Evolutionary conservation across 1,140 invertebrate genomes (phyloP), one percentile per base, ranked within the genome.

Genomic region (Linepithema humile): DNA sequence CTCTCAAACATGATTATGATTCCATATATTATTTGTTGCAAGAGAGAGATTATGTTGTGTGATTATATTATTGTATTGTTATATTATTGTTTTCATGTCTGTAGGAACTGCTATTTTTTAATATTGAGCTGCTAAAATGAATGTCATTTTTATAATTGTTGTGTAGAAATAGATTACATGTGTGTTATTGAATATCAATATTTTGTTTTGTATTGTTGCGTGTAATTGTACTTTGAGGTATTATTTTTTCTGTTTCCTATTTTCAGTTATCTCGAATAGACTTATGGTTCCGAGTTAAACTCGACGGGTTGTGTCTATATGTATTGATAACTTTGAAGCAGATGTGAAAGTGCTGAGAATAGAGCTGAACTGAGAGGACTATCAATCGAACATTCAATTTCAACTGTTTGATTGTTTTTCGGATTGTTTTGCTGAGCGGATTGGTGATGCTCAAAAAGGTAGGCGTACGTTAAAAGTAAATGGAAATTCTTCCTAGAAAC

Each of bases 371-470:
- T 17, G 45, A 17, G 3, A 0, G 48, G 2, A 50, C 20, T 32
- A 23, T 69, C 64, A 70, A 80, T 70, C 48, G 32, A 80, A 80
- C 26, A 69, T 80, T 80, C 48, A 80, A 80, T 80, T 80, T 70
- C n/a, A 32, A 78, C 62, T 26, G 64, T 69, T 69, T 57, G 17
- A 80, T 80, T 80, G 32, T 80, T 80, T 69, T 80, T 40, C 23
- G 64, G n/a, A 80, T 69, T 69, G 12, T 80, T 80, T 69, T 70
- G 23, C 35, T 29, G 35, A 38, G 23, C 5, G 2, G 6, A 40
- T 29, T 53, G 23, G 6, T 23, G 20, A 73, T 40, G n/a, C 3
- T 53, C 23, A 15, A 69, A 43, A 17, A 69, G 59, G 50, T 29
- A 26, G 35, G 10, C 43, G 20, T 17, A 23, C 29, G 9, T 12